These are phyloP conservation scores for Alosa sapidissima DNA, from an alignment of 2,797 vertebrate species.

Conservation along the genomic window DNA sequence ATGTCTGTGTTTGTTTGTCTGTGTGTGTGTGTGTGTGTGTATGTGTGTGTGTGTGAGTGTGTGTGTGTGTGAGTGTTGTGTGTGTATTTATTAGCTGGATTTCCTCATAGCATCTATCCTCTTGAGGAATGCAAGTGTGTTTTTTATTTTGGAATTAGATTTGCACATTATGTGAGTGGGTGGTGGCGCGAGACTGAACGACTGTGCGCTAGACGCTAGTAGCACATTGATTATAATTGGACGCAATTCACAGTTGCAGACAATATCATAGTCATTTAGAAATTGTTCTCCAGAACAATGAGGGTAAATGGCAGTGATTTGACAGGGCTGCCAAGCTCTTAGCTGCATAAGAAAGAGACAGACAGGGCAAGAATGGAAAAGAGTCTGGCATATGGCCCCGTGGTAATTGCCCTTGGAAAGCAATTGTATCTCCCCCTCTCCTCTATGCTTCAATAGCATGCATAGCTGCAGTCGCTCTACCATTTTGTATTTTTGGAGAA, in stretches of 20 bases:
- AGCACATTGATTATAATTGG: conserved; percentile 57
- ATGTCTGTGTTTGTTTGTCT: background rate
- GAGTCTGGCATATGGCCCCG: conserved; percentile 52
- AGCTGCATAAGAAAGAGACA: conserved; percentile 38
- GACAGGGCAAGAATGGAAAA: conserved; percentile 42
- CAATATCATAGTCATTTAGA: conserved; percentile 55
- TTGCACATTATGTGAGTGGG: conserved; percentile 46
- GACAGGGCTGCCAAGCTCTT: conserved; percentile 49
- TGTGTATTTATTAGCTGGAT: background rate
- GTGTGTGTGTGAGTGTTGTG: conserved; percentile 4
- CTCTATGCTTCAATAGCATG: conserved; percentile 52
- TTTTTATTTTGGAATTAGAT: conserved; percentile 36
- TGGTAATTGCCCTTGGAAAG: conserved; percentile 55
- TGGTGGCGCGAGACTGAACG: conserved; percentile 42
- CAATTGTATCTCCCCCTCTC: conserved; percentile 53
- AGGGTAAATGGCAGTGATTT: conserved; percentile 51
- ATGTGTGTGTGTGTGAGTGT: background rate
- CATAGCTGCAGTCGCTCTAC: conserved; percentile 30
- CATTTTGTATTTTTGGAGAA: conserved; percentile 36
- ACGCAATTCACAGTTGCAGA: conserved; percentile 51
- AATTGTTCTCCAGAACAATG: conserved; percentile 50
- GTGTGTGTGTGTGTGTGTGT: conserved; percentile 9
- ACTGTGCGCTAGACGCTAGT: conserved; percentile 43
- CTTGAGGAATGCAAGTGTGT: conserved; percentile 31
- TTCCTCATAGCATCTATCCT: background rate